A percentile compares a stretch with the other conserved stretches of the same genome.
Conservation (phyloP, 2,888 invertebrate genomes). For the Scaptomyza tumidula region DNA sequence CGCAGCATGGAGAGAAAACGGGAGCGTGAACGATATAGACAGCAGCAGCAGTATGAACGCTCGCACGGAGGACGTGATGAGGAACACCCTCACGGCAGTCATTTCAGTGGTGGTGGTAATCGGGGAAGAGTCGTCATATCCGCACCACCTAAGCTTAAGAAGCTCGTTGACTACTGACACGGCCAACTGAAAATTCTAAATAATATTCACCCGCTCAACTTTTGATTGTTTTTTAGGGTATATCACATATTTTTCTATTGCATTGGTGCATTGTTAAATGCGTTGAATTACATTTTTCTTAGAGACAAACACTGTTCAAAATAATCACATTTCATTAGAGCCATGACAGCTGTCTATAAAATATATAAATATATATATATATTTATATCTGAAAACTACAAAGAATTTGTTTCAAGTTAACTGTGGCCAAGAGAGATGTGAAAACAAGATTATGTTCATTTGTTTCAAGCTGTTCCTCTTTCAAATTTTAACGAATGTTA, state of each 20-base stretch:
- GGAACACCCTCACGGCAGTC: constrained; percentile 48
- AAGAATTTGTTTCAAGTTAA: background rate
- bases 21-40: constrained; percentile 67
- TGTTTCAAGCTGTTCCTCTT: background rate
- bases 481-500: background rate
- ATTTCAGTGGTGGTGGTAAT: constrained; percentile 55
- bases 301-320: constrained; percentile 1
- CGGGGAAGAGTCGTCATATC: constrained; percentile 83
- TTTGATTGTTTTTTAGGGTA: constrained; percentile 50
- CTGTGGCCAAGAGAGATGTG: background rate
- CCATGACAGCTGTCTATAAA: background rate
- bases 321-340: constrained; percentile 17
- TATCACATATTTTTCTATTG: constrained; percentile 44
- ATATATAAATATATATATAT: background rate
- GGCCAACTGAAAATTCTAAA: constrained; percentile 1
- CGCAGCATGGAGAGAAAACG: constrained; percentile 64
- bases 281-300: constrained; percentile 31
- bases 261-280: constrained; percentile 36
- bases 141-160: constrained; percentile 83
- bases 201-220: constrained; percentile 17
- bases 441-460: background rate
- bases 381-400: too few relatives aligned
- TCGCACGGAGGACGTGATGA: constrained; percentile 44
- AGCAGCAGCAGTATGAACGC: constrained; percentile 57
- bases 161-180: constrained; percentile 81